Conservation (phyloP, 2,113 vertebrate genomes). For the Cheirogaleus medius region DNA sequence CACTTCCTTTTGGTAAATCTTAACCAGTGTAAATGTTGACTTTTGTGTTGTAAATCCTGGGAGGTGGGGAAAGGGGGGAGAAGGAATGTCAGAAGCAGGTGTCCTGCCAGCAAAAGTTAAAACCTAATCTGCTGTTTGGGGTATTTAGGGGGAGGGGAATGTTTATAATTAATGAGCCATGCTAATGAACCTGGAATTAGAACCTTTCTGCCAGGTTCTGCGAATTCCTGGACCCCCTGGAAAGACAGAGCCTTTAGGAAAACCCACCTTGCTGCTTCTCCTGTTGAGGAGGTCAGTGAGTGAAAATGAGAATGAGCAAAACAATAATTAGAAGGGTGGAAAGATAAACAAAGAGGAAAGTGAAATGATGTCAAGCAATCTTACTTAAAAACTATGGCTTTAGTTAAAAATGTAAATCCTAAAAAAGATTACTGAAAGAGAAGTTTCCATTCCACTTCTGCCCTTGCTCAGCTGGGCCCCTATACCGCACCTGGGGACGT, state of each 20-base stretch:
- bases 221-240: background rate
- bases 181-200: background rate
- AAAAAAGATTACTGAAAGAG: background rate
- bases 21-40: slow-evolving; percentile 74
- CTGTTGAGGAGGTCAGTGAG: background rate
- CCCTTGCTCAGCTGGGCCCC: accelerated
- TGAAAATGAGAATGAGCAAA: background rate
- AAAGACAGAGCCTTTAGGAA: background rate
- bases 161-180: background rate
- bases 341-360: background rate
- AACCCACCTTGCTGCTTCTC: background rate
- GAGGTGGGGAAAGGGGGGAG: background rate
- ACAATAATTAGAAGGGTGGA: background rate
- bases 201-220: background rate
- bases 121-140: slow-evolving; percentile 68
- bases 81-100: slow-evolving; percentile 60
- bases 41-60: slow-evolving; percentile 63
- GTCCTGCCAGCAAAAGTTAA: slow-evolving; percentile 70
- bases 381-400: background rate
- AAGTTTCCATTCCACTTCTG: background rate
- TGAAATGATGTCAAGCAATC: background rate
- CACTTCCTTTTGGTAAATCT: slow-evolving; percentile 76
- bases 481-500: too few relatives aligned
- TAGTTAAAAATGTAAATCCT: background rate
- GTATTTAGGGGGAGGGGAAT: background rate